Evolutionary conservation across 2,888 invertebrate species (phyloP), one percentile per base, ranked within the genome.

Genomic region (Tachina fera): DNA sequence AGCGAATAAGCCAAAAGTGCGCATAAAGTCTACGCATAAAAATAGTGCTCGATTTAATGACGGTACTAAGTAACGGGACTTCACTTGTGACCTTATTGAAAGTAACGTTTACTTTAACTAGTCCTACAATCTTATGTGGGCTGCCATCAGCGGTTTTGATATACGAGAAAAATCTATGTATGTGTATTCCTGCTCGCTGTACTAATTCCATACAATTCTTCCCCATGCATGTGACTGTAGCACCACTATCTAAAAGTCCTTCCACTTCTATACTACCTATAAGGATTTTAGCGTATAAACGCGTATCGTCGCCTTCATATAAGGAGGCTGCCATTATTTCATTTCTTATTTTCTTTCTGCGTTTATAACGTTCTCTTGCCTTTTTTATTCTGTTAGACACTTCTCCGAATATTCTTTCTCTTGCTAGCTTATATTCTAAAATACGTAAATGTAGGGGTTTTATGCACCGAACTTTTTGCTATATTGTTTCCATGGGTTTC

Each of bases 201-300:
- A 78, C 49, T 0, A 78, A 22, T 9, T 47, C 60, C 3, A 78
- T 2, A 22, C 67, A 77, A 49, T 14, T 39, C 10, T 51, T 58
- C 10, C 77, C 77, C 9, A 77, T 9, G n/a, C 67, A 60, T 0
- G 77, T 47, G 1, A 77, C 68, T 0, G 77, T 68, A 3, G 68
- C 70, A 3, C 76, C 76, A 45, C 76, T 76, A 9, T 78, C 78
- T 41, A 78, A 41, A 1, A 79, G 13, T 1, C 79, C 79, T 13
- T 79, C 63, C 3, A 72, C 22, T 0, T 58, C 16, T 0, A 11
- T 0, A 0, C 49, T 58, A 5, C 65, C 56, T 1, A 76, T 76
- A 6, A 31, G 31, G 31, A 31, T 0, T 0, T 9, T 67, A 31
- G 2, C 22, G 19, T 1, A 45, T 2, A 41, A 72, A 79, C 78